Evolutionary conservation across 2,888 invertebrate species (phyloP).

Genomic region (Axea sp.): DNA sequence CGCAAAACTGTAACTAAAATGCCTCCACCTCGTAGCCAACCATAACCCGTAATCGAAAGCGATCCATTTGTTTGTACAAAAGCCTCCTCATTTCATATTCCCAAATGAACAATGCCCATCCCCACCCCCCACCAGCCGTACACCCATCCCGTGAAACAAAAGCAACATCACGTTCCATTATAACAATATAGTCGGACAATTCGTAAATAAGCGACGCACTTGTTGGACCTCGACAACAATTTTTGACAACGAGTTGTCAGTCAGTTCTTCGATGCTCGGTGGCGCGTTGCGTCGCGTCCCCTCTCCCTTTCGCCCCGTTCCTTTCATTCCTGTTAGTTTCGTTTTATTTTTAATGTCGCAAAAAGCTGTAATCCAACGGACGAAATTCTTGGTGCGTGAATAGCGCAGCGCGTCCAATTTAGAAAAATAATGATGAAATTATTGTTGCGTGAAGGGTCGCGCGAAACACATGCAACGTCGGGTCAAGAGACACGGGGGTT

Average conservation of each 20-base stretch:
- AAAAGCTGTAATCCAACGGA: conserved; percentile 76
- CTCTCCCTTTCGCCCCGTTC: conserved; percentile 1
- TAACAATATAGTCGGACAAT: conserved; percentile 38
- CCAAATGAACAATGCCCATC: conserved; percentile 2
- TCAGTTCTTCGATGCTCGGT: conserved; percentile 44
- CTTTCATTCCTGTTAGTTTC: conserved; percentile 17
- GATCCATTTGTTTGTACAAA: conserved; percentile 10
- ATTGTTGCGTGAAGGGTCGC: conserved; percentile 77
- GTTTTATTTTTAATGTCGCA: conserved; percentile 72
- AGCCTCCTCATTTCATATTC: conserved; percentile 24
- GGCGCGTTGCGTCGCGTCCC: conserved; percentile 25
- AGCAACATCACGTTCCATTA: conserved; percentile 30
- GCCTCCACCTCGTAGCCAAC: no score
- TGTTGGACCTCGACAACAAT: conserved; percentile 34
- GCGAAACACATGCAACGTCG: conserved; percentile 69
- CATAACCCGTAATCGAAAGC: conserved; percentile 1
- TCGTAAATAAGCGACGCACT: conserved; percentile 37
- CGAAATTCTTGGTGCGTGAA: conserved; percentile 77
- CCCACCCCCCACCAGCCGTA: background rate
- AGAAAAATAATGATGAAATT: conserved; percentile 80
- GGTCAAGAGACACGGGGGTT: conserved; percentile 58
- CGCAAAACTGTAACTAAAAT: no score
- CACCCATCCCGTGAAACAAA: conserved; percentile 32
- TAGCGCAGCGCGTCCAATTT: conserved; percentile 77
- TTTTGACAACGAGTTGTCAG: conserved; percentile 53